Percentiles rank a stretch among this genome's conserved stretches.
Evolutionary conservation across 2,888 invertebrate genomes (phyloP).

Genomic region (Branchellion lobata): DNA sequence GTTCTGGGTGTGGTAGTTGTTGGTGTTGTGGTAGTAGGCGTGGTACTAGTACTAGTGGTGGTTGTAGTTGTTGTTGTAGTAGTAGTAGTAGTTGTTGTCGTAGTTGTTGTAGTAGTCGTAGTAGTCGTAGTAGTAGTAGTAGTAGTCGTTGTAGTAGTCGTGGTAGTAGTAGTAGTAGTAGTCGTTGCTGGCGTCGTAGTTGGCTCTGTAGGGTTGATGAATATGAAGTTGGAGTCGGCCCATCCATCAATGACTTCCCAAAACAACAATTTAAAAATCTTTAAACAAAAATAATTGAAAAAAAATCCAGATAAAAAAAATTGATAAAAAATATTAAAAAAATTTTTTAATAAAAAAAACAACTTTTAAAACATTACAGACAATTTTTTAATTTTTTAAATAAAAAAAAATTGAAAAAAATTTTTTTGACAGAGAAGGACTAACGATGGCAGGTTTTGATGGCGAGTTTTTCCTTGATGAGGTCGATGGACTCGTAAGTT

Average conservation of each 20-base stretch:
- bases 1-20: background rate
- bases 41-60: background rate
- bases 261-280: no score
- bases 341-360: background rate
- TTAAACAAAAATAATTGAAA: no score
- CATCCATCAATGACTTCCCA: no score
- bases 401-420: no score
- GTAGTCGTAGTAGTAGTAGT: background rate
- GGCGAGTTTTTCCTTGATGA: conserved; percentile 56
- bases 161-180: conserved; percentile 8
- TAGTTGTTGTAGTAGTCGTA: conserved; percentile 1
- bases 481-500: conserved; percentile 55
- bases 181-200: background rate
- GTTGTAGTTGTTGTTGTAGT: background rate
- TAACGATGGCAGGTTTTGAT: conserved; percentile 54
- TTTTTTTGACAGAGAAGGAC: background rate
- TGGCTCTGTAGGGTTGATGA: no score
- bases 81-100: background rate
- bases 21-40: background rate
- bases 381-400: no score
- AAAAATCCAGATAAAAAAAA: background rate
- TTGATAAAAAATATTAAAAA: background rate
- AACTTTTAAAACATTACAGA: no score
- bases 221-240: no score
- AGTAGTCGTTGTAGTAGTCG: background rate